Conservation (phyloP, 2,113 vertebrate species). For the Perca fluviatilis region DNA sequence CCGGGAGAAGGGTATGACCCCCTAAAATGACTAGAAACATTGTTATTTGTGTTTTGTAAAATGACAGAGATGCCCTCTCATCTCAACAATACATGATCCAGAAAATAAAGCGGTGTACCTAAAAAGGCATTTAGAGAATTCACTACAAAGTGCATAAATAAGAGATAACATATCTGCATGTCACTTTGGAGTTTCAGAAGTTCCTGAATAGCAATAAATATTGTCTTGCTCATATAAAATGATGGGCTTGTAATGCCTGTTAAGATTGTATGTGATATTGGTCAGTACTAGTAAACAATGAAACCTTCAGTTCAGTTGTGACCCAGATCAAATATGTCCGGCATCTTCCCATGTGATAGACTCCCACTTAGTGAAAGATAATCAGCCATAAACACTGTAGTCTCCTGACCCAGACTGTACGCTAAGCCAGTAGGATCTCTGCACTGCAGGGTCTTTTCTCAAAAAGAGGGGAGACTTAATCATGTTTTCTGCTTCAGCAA, state of each 20-base stretch:
- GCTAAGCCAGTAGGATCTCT: slow-evolving; percentile 51
- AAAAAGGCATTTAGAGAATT: slow-evolving; percentile 21
- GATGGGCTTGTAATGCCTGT: slow-evolving; percentile 10
- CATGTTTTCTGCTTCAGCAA: slow-evolving; percentile 79
- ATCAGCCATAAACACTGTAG: slow-evolving; percentile 42
- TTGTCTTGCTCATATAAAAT: background rate
- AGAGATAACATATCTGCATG: background rate
- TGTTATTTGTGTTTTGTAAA: slow-evolving; percentile 10
- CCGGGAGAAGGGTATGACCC: background rate
- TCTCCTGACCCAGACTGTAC: slow-evolving; percentile 68
- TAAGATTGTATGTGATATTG: background rate
- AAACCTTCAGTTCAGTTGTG: slow-evolving; percentile 33
- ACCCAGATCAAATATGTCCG: slow-evolving; percentile 37
- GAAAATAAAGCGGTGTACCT: background rate
- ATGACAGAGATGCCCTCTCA: background rate
- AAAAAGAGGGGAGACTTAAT: slow-evolving; percentile 66
- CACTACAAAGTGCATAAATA: background rate
- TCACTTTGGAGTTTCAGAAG: background rate
- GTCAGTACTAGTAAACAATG: slow-evolving; percentile 15
- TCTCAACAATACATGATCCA: background rate
- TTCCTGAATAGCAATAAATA: slow-evolving; percentile 1
- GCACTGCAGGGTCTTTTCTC: slow-evolving; percentile 57
- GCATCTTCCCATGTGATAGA: slow-evolving; percentile 16
- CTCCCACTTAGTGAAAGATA: slow-evolving; percentile 45
- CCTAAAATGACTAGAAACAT: slow-evolving; percentile 1